phyloP scores from a whole-genome alignment of 1,140 invertebrate species.

The Sarcophaga peregrina region DNA sequence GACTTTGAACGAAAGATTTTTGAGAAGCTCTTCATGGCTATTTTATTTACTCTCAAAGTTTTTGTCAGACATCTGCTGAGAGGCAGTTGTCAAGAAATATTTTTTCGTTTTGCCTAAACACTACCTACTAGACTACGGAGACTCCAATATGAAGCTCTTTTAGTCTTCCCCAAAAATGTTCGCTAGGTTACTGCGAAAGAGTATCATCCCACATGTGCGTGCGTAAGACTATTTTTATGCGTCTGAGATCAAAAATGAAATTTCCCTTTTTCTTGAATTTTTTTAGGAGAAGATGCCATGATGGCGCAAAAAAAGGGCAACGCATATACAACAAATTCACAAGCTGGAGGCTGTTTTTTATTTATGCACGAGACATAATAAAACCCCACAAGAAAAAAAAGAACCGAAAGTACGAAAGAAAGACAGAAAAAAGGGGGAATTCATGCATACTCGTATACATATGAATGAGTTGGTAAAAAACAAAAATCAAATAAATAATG shows the following conservation, averaged over 20 bases:
- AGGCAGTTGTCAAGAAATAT: no score
- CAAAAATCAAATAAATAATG: conserved; percentile 15
- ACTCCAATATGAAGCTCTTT: no score
- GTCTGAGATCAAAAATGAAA: conserved; percentile 18
- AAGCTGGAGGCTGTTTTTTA: conserved; percentile 15
- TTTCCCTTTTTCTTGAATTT: not conserved
- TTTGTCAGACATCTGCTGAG: no score
- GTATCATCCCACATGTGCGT: not conserved
- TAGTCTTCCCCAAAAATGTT: no score
- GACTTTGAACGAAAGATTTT: no score
- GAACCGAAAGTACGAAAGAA: not conserved
- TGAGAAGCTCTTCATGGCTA: no score
- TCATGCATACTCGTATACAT: not conserved
- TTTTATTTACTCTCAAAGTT: no score
- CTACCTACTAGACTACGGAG: no score
- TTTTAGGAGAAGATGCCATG: conserved; percentile 6
- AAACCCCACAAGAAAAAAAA: not conserved
- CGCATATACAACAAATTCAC: no score
- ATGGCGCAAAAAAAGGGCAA: not conserved
- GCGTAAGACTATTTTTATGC: not conserved
- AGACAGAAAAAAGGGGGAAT: conserved; percentile 15
- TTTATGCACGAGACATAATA: conserved; percentile 16
- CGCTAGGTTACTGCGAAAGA: no score
- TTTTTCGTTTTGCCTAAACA: no score
- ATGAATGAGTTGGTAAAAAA: conserved; percentile 23